A percentile compares a stretch with the other conserved stretches of the same genome.
phyloP scores from a whole-genome alignment of 2,797 vertebrate species.

The Acanthornis magna region DNA sequence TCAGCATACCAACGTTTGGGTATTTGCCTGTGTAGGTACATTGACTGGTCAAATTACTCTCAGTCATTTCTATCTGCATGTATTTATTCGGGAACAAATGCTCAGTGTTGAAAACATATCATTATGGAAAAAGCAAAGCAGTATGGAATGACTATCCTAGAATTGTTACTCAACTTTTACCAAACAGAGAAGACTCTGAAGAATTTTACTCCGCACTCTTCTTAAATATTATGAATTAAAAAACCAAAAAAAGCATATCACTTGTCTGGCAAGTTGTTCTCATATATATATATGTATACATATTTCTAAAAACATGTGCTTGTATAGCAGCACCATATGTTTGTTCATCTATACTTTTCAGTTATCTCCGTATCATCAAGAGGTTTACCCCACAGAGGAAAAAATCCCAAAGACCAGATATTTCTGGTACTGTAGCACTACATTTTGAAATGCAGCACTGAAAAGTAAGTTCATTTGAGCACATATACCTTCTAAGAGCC shows the following conservation, averaged over 20 bases:
- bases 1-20: not conserved
- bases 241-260: not conserved
- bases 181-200: not conserved
- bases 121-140: not conserved
- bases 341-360: not conserved
- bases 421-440: not conserved
- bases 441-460: not conserved
- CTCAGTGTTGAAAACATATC: not conserved
- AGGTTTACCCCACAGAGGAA: not conserved
- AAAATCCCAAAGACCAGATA: not conserved
- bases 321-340: not conserved
- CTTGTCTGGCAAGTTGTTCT: not conserved
- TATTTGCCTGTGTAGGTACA: not conserved
- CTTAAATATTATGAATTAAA: not conserved
- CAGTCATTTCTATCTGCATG: not conserved
- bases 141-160: not conserved
- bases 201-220: not conserved
- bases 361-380: not conserved
- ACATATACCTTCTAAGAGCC: not conserved
- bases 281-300: not conserved
- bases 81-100: not conserved
- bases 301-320: not conserved
- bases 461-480: not conserved
- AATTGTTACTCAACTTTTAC: not conserved
- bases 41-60: not conserved